A percentile compares a stretch with the other conserved stretches of the same genome.
These are phyloP conservation scores for Hypothenemus hampei DNA, from an alignment of 1,140 invertebrate genomes.

Conservation along the genomic window DNA sequence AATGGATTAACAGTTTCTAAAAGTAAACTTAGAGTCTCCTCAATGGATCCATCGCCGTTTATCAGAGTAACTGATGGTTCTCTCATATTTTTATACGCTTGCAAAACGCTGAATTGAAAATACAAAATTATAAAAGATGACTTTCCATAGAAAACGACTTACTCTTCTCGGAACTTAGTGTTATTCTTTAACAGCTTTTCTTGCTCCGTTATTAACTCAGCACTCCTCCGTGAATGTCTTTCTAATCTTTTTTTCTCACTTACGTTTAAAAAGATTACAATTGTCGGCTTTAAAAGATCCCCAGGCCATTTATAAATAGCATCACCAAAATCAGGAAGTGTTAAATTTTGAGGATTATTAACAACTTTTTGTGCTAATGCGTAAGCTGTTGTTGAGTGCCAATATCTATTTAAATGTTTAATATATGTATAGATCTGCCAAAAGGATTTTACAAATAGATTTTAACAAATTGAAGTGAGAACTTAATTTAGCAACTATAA, in stretches of 20 bases:
- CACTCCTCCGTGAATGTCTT: slow-evolving; percentile 32
- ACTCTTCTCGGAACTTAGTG: slow-evolving; percentile 33
- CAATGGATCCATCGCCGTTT: slow-evolving; percentile 11
- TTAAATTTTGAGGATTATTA: slow-evolving; percentile 21
- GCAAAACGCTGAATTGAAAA: slow-evolving; percentile 19
- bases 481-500: too few relatives aligned
- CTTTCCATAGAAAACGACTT: slow-evolving; percentile 3
- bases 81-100: slow-evolving; percentile 18
- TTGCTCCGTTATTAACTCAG: slow-evolving; percentile 19
- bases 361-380: slow-evolving; percentile 40
- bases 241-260: slow-evolving; percentile 30
- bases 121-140: slow-evolving; percentile 10
- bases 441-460: too few relatives aligned
- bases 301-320: slow-evolving; percentile 42
- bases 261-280: slow-evolving; percentile 32
- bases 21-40: slow-evolving; percentile 9
- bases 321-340: slow-evolving; percentile 33
- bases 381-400: slow-evolving; percentile 46
- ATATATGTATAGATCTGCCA: too few relatives aligned
- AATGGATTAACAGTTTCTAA: slow-evolving; percentile 19
- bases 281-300: slow-evolving; percentile 43
- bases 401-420: slow-evolving; percentile 40
- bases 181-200: slow-evolving; percentile 30
- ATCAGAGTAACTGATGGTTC: slow-evolving; percentile 9
- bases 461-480: too few relatives aligned